Base-by-base conservation (phyloP, 2,797 vertebrate species). In the Phrynocephalus guinanensis region DNA sequence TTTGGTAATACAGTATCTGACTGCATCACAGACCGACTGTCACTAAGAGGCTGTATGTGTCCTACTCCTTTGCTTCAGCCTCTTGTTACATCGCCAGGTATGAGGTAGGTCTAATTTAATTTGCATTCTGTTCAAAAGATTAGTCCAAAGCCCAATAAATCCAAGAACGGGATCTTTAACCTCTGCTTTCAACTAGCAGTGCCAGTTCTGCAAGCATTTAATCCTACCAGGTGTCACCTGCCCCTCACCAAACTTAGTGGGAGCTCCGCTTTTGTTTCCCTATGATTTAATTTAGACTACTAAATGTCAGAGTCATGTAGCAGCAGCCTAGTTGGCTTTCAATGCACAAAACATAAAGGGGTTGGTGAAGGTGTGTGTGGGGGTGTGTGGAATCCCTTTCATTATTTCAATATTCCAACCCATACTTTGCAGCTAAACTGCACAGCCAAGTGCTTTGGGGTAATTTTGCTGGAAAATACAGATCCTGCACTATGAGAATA, bases 391-490 rank as follows among this genome's bases (percentile, higher is more conserved):
- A 2, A 10, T 56, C n/a, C 18, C 2, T 87, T 24, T 67, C 15
- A 87, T 15, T 67, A 22, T n/a, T 30, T 67, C 15, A 22, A 26
- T 60, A 80, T 80, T 26, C 56, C 3, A 67, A 66, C 1, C 9
- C 48, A 75, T 50, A 24, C 71, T 73, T 30, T 71, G 66, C 38
- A 75, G 38, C 16, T 18, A 26, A 73, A 73, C 72, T 72, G n/a
- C 56, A 73, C 79, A 73, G 30, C 52, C 60, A 28, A 48, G 26
- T 92, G 48, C 60, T 84, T 85, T 82, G 78, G 68, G 86, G 90
- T 93, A 71, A 48, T 56, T 79, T 87, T 77, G 44, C 22, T 76
- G n/a, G 77, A 70, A 87, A 52, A 70, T 77, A 16, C 44, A 87
- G 9, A 78, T 77, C 48, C 24, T 68, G 30, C 67, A 28, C 73